phyloP scores from a whole-genome alignment of 2,113 vertebrate genomes.

The Falco punctatus region DNA sequence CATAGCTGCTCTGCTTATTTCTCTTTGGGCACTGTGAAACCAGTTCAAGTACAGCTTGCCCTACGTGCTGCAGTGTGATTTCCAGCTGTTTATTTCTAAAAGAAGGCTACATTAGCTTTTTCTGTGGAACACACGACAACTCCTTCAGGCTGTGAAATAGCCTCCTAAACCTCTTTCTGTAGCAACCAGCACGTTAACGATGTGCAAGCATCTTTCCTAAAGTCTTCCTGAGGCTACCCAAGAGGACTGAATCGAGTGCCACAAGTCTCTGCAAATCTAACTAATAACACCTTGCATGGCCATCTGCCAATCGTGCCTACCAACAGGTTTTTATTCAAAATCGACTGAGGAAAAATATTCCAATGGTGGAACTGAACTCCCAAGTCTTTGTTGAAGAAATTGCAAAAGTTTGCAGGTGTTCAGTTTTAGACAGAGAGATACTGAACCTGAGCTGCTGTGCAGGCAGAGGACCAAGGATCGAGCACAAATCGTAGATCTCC shows the following conservation, averaged over 20 bases:
- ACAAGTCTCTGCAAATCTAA: not conserved
- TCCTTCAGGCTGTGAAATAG: not conserved
- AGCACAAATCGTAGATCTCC: rapidly evolving
- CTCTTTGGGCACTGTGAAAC: not conserved
- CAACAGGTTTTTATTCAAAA: not conserved
- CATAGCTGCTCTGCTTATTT: not conserved
- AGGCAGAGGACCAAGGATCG: rapidly evolving
- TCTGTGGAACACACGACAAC: not conserved
- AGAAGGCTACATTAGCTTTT: not conserved
- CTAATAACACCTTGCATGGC: not conserved
- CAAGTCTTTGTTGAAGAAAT: not conserved
- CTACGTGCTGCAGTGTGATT: not conserved
- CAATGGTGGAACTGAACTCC: not conserved
- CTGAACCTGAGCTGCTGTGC: rapidly evolving
- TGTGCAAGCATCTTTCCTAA: not conserved
- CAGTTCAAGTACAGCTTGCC: not conserved
- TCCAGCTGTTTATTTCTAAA: not conserved
- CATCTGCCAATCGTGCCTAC: rapidly evolving
- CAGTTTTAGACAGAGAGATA: not conserved
- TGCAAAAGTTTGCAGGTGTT: not conserved
- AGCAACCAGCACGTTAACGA: not conserved
- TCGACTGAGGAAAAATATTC: rapidly evolving
- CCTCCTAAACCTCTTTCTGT: not conserved
- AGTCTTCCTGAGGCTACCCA: not conserved
- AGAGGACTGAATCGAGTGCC: not conserved